Evolutionary conservation across 2,113 vertebrate species (phyloP).

Genomic region (Marmota flaviventris): DNA sequence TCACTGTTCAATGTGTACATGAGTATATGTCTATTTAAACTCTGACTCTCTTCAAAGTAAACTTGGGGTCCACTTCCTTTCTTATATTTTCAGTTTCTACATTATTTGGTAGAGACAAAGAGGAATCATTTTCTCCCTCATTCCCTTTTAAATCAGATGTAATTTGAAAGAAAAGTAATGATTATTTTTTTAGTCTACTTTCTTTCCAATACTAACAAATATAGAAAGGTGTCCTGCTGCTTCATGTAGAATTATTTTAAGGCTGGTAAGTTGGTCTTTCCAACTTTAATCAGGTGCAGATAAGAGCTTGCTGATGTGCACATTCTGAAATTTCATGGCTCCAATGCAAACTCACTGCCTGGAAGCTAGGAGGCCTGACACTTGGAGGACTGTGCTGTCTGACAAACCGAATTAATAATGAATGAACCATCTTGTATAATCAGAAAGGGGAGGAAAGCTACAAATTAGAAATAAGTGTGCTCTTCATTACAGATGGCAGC

Average conservation of each 20-base stretch:
- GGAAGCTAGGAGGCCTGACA: slow-evolving; percentile 75
- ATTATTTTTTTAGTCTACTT: slow-evolving; percentile 51
- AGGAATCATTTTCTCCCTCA: slow-evolving; percentile 25
- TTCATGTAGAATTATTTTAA: slow-evolving; percentile 77
- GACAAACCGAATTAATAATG: slow-evolving; percentile 81
- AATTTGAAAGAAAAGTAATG: slow-evolving; percentile 66
- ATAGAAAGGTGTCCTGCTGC: slow-evolving; percentile 67
- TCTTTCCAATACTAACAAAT: slow-evolving; percentile 69
- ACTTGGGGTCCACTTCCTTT: neutral
- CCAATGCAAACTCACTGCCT: slow-evolving; percentile 26
- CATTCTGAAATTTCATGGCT: slow-evolving; percentile 69
- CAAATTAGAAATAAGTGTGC: slow-evolving; percentile 77
- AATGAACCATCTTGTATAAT: slow-evolving; percentile 82
- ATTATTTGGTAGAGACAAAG: slow-evolving; percentile 40
- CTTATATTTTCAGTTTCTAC: slow-evolving; percentile 7
- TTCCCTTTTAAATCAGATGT: slow-evolving; percentile 64
- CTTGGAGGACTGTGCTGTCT: slow-evolving; percentile 70
- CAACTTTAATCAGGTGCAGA: slow-evolving; percentile 70
- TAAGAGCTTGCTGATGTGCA: slow-evolving; percentile 68
- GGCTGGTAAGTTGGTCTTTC: slow-evolving; percentile 32
- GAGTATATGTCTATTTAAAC: neutral
- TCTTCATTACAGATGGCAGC: slow-evolving; percentile 70
- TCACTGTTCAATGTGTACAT: neutral
- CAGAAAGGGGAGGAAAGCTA: slow-evolving; percentile 78
- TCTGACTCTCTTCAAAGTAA: neutral